Evolutionary conservation across 2,888 invertebrate species (phyloP).

Genomic region (Parnassius orleans): DNA sequence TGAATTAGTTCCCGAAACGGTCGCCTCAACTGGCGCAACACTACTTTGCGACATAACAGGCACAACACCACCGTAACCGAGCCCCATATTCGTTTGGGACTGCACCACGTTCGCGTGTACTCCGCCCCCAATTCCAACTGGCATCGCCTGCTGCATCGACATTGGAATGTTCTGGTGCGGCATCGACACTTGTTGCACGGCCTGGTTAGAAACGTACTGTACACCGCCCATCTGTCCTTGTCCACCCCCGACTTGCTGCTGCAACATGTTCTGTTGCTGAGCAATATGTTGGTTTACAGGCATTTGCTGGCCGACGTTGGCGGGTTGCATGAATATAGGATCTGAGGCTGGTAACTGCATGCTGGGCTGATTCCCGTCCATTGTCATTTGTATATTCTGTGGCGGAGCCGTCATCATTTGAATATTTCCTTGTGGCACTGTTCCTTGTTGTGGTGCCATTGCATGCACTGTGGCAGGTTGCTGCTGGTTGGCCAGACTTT

Average conservation of each 20-base stretch:
- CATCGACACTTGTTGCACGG: constrained; percentile 67
- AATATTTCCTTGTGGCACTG: constrained; percentile 80
- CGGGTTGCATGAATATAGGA: constrained; percentile 73
- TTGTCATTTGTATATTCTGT: constrained; percentile 79
- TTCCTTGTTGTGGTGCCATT: constrained; percentile 76
- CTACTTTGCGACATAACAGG: constrained; percentile 78
- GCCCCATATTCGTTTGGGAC: constrained; percentile 74
- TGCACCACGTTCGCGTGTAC: constrained; percentile 74
- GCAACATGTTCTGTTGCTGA: constrained; percentile 68
- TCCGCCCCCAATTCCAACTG: constrained; percentile 68
- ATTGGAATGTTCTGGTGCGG: constrained; percentile 77
- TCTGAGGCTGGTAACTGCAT: constrained; percentile 80
- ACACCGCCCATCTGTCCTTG: constrained; percentile 55
- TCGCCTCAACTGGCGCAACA: constrained; percentile 67
- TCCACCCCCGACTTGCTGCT: constrained; percentile 69
- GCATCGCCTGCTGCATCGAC: constrained; percentile 76
- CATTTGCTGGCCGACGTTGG: constrained; percentile 69
- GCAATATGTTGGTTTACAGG: constrained; percentile 70
- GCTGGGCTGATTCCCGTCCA: constrained; percentile 78
- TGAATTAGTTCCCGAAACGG: constrained; percentile 76
- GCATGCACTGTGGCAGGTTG: constrained; percentile 66
- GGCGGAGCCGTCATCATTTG: constrained; percentile 79
- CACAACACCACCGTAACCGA: constrained; percentile 68
- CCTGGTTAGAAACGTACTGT: constrained; percentile 67
- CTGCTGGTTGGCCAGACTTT: constrained; percentile 73